Evolutionary conservation across 2,797 vertebrate genomes (phyloP), one percentile per base, ranked within the genome.

Genomic region (Botia almorhae): DNA sequence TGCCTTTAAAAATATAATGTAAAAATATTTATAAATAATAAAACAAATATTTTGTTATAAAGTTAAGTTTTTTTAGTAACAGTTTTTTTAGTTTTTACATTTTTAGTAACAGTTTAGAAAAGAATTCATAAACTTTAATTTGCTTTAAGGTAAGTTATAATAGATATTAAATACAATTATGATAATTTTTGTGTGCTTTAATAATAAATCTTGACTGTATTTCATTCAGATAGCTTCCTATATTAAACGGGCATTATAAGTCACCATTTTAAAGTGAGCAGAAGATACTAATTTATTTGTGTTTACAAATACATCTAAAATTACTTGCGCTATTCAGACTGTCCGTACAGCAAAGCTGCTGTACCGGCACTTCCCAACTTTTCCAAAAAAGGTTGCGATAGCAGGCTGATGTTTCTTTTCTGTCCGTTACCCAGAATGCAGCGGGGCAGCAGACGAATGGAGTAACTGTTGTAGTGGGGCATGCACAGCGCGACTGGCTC

Each of bases 361-460:
- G 72, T 58, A 68, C 64, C 61, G 72, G 21, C 61, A 63, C 61
- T 56, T 77, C 81, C 63, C 74, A 46, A 43, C 76, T 81, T 90
- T 89, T 90, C 93, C 93, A 93, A 94, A 94, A 93, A 94, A 92
- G 93, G 74, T 87, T 89, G 82, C 61, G 53, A 61, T 14, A 4
- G 61, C 81, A 85, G 83, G 87, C 85, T 86, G 84, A 83, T 78
- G 80, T 87, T 87, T 89, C 81, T 55, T 76, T 87, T 85, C 83
- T 79, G 81, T 81, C 83, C 81, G 56, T 89, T 90, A 90, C 91
- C 91, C 89, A 89, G 60, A 63, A 81, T 86, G 89, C 89, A 85
- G 81, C 78, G 85, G 86, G 73, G 69, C 10, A 78, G 36, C 81
- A 72, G 81, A 81, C 36, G 76, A 70, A 82, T 56, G n/a, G 65